Evolutionary conservation across 2,797 vertebrate genomes (phyloP).

Genomic region (Selene dorsalis): DNA sequence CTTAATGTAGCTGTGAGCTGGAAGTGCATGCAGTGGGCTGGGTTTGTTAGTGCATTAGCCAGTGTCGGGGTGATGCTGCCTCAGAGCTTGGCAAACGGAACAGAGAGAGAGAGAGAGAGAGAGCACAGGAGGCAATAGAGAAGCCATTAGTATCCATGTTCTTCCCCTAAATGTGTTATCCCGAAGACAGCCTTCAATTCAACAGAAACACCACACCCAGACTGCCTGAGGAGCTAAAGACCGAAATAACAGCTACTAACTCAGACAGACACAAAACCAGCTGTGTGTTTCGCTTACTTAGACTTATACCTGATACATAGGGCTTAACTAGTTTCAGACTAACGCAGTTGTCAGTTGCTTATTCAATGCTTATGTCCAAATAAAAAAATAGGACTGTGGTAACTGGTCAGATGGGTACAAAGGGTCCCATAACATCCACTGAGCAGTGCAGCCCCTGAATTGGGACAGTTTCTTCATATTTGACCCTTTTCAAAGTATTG

Average conservation of each 20-base stretch:
- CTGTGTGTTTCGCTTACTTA: not conserved
- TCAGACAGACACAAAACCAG: slow-evolving; percentile 13
- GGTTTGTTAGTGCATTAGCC: slow-evolving; percentile 56
- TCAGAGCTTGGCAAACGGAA: slow-evolving; percentile 45
- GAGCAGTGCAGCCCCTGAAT: no score
- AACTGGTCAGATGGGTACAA: no score
- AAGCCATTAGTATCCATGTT: slow-evolving; percentile 59
- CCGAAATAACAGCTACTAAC: slow-evolving; percentile 3
- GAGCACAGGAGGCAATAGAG: slow-evolving; percentile 50
- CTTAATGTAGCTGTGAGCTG: slow-evolving; percentile 47
- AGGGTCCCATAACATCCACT: no score
- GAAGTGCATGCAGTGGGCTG: slow-evolving; percentile 28
- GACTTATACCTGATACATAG: not conserved
- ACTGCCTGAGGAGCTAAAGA: slow-evolving; percentile 4
- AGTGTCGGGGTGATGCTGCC: slow-evolving; percentile 17
- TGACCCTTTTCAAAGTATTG: not conserved
- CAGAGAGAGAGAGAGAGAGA: slow-evolving; percentile 48
- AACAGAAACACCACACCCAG: slow-evolving; percentile 46
- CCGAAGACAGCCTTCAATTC: slow-evolving; percentile 48
- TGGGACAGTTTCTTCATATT: not conserved
- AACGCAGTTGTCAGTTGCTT: no score
- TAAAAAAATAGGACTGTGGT: no score
- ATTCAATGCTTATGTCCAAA: no score
- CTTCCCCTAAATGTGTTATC: slow-evolving; percentile 40
- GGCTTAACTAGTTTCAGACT: no score